Evolutionary conservation across 2,888 invertebrate species (phyloP), one percentile per base, ranked within the genome.

Genomic region (Pristionchus fissidentatus): DNA sequence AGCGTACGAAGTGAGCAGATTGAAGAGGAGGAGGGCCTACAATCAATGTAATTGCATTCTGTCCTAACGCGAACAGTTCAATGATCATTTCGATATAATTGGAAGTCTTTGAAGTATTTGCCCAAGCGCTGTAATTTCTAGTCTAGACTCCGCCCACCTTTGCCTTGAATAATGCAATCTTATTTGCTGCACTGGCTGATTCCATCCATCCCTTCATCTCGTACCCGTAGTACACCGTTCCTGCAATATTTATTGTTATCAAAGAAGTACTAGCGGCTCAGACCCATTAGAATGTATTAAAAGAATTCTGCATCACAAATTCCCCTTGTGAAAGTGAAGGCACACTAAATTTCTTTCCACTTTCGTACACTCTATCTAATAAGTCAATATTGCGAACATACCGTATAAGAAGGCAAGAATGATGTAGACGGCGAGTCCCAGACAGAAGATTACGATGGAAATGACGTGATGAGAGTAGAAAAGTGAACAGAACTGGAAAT

Each of bases 1-100:
- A 3, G 92, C 90, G 62, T 91, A 89, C 43, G 91, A 86, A 8
- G 90, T 91, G 35, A 91, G 41, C 41, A 92, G 87, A 75, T 87
- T 88, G 84, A 90, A 86, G 41, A 92, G 81, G 19, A 92, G 86
- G 55, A 87, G 85, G 4, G 87, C 52, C 57, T 88, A 84, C 75
- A 15, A 81, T 26, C 5, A 35, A 66, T 22, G 19, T 32, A 15
- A 60, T 26, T 73, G 22, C 32, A 0, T n/a, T n/a, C n/a, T n/a
- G n/a, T n/a, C n/a, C n/a, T n/a, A n/a, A n/a, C n/a, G n/a, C n/a
- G 8, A 1, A 35, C 2, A 49, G 77, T 29, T 78, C 77, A 78
- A 52, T 43, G 49, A 32, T 75, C 49, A 55, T 26, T 32, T 26
- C 10, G 10, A 19, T 49, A 49, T 49, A 19, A 49, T 49, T 13